These are phyloP conservation scores for Pelodiscus sinensis DNA, from an alignment of 2,113 vertebrate genomes.

Conservation along the genomic window DNA sequence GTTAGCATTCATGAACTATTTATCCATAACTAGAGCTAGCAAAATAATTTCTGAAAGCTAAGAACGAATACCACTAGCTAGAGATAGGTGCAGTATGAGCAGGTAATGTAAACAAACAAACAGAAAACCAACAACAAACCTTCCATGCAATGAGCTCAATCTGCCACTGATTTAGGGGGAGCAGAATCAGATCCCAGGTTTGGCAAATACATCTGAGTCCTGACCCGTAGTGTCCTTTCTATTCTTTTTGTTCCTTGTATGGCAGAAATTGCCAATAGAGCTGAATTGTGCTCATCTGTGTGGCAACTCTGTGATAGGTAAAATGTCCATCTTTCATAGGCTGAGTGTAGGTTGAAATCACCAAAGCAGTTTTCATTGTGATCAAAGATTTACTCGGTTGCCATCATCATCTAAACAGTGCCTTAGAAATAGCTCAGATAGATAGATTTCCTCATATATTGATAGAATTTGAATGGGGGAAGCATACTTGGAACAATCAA, in stretches of 20 bases:
- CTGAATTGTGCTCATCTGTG: not conserved
- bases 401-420: constrained; percentile 18
- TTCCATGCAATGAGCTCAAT: not conserved
- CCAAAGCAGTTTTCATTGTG: constrained; percentile 9
- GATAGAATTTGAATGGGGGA: constrained; percentile 50
- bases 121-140: no score
- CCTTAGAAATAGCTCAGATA: constrained; percentile 49
- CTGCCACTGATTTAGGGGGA: not conserved
- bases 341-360: not conserved
- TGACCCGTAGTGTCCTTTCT: not conserved
- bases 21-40: not conserved
- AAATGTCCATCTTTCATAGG: not conserved
- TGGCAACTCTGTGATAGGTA: not conserved
- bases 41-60: not conserved
- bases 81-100: not conserved
- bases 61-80: not conserved
- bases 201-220: not conserved
- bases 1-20: not conserved
- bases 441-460: not conserved
- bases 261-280: not conserved
- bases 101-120: not conserved
- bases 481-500: not conserved
- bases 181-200: not conserved
- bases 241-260: constrained; percentile 14
- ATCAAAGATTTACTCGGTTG: constrained; percentile 20